Percentiles rank a stretch among this genome's conserved stretches.
Conservation (phyloP, 2,888 invertebrate genomes). For the Lasioglossum pauxillum region DNA sequence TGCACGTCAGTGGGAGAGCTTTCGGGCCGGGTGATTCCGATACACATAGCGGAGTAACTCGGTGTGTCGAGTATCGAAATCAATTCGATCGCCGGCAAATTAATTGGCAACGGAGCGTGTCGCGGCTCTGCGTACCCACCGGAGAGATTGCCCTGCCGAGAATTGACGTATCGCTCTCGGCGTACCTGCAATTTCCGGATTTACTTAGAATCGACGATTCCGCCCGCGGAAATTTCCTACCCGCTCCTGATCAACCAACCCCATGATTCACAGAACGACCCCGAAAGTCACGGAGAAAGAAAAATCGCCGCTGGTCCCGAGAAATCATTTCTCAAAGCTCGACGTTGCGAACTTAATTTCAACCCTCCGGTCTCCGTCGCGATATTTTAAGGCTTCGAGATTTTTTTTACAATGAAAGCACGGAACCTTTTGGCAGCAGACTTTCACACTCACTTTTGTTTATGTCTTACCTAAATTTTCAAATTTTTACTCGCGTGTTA, state of each 20-base stretch:
- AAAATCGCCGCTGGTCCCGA: neutral
- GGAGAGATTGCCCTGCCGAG: conserved; percentile 50
- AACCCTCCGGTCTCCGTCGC: neutral
- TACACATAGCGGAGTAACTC: conserved; percentile 43
- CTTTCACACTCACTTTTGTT: neutral
- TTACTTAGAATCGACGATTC: conserved; percentile 27
- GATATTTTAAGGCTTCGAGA: neutral
- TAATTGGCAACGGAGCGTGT: conserved; percentile 63
- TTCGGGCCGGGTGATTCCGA: conserved; percentile 47
- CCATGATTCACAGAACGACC: neutral
- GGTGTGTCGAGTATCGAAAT: conserved; percentile 60
- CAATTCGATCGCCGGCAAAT: conserved; percentile 61
- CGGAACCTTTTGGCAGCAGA: neutral
- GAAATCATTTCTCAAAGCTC: neutral
- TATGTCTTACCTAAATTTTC: neutral
- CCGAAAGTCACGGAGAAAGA: neutral
- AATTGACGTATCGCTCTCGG: conserved; percentile 58
- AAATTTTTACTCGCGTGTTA: neutral
- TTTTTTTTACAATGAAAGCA: neutral
- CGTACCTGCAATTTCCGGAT: conserved; percentile 56
- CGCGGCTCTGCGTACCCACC: conserved; percentile 39
- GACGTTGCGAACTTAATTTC: neutral
- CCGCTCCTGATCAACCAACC: neutral
- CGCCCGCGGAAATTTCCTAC: conserved; percentile 26
- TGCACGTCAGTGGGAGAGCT: conserved; percentile 51